Conservation (phyloP, 1,140 invertebrate genomes). For the Campoletis sonorensis region DNA sequence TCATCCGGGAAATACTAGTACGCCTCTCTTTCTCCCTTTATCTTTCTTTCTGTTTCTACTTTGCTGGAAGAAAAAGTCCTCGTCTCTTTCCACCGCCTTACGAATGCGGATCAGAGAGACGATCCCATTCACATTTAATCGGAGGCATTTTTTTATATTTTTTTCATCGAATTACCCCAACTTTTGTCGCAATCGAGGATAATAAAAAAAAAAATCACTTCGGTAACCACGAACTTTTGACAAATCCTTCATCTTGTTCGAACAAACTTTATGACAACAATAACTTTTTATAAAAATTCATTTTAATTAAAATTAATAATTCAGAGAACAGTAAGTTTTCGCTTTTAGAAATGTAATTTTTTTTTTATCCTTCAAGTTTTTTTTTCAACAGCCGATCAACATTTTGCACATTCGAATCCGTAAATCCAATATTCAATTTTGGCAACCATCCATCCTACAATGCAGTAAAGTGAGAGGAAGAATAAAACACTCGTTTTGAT, state of each 20-base stretch:
- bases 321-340: too few species aligned
- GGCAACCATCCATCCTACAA: too few species aligned
- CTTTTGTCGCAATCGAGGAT: background rate
- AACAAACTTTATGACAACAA: background rate
- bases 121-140: slow-evolving; percentile 30
- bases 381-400: too few species aligned
- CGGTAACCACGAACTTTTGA: background rate
- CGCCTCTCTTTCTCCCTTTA: slow-evolving; percentile 18
- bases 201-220: background rate
- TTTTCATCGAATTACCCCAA: slow-evolving; percentile 20
- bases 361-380: too few species aligned
- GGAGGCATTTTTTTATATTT: slow-evolving; percentile 19
- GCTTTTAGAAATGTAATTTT: too few species aligned
- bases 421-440: too few species aligned
- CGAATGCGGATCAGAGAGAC: background rate
- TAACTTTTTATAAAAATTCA: background rate
- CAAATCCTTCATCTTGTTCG: too few species aligned
- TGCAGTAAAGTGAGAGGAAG: too few species aligned
- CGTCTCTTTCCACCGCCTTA: background rate
- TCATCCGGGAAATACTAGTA: slow-evolving; percentile 38
- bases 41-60: slow-evolving; percentile 34
- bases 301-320: background rate
- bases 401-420: too few species aligned
- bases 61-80: slow-evolving; percentile 15
- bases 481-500: background rate